Base-by-base conservation (phyloP, 92 coral and sea anemone genomes). In the Porites divaricata region DNA sequence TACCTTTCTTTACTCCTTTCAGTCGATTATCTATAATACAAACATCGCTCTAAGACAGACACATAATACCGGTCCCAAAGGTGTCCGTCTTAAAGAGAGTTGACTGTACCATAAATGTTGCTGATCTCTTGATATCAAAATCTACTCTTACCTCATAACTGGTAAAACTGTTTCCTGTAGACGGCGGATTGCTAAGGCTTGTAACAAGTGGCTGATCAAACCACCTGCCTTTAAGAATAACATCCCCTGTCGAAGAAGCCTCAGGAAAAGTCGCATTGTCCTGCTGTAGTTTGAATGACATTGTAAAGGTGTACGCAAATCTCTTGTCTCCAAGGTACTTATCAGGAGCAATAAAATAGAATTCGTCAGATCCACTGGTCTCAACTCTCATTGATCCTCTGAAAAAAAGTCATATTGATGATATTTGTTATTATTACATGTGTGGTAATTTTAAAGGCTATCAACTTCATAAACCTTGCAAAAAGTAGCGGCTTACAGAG, bases 291-390 rank as follows among this genome's bases (percentile, higher is more conserved):
- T 82, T 70, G 90, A 96, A 96, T 13, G 91, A 78, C 90, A 96
- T 59, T 20, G 88, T 50, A 81, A 87, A 90, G 12, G 96, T 91
- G 88, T 95, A 96, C 8, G 97, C 95, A 75, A 85, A 85, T 24
- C 97, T 91, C 67, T 93, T 88, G 76, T 92, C 90, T 12, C 91
- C 91, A 57, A 95, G 85, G 79, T 81, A 95, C 72, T 92, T 87
- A 6, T 74, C 77, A 14, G 99, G 98, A 11, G 97, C 97, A n/a
- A 80, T 70, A 70, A 92, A 95, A 88, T 94, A 96, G 67, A 81
- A 45, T 51, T 92, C 93, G 14, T 77, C 68, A 17, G 71, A 70
- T 1, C 87, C 88, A 14, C 5, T 35, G 26, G 90, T 86, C n/a
- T 83, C 84, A 17, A 77, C 72, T 79, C 25, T 67, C 28, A 96